These are phyloP conservation scores for Acrobasis suavella DNA, from an alignment of 2,888 invertebrate species.

Conservation along the genomic window DNA sequence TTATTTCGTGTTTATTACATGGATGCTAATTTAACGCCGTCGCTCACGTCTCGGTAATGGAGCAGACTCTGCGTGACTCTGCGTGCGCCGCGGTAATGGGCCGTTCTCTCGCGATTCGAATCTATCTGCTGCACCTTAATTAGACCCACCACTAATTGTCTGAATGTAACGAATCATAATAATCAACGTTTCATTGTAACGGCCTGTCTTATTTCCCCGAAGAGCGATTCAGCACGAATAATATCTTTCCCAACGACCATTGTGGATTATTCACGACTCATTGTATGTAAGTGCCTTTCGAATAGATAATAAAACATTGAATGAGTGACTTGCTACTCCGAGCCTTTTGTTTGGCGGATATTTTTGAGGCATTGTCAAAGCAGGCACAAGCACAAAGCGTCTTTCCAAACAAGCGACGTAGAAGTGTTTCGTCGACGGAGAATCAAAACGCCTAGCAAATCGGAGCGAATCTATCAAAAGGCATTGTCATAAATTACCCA, in stretches of 20 bases:
- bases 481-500: constrained; percentile 19
- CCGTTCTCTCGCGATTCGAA: constrained; percentile 46
- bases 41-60: constrained; percentile 54
- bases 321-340: constrained; percentile 55
- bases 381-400: constrained; percentile 44
- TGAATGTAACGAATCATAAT: constrained; percentile 60
- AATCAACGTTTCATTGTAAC: constrained; percentile 58
- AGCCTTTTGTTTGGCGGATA: constrained; percentile 63
- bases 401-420: constrained; percentile 29
- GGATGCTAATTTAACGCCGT: constrained; percentile 62
- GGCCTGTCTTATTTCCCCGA: constrained; percentile 54
- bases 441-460: constrained; percentile 10
- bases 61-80: constrained; percentile 42
- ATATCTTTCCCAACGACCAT: constrained; percentile 62
- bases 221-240: constrained; percentile 55
- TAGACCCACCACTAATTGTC: constrained; percentile 54
- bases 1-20: constrained; percentile 71
- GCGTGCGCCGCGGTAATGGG: constrained; percentile 43
- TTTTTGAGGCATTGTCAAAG: constrained; percentile 64
- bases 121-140: constrained; percentile 57
- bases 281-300: constrained; percentile 66
- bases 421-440: constrained; percentile 16
- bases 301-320: constrained; percentile 64
- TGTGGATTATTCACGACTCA: constrained; percentile 71
- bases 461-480: constrained; percentile 15